Percentiles rank a stretch among this genome's conserved stretches.
Evolutionary conservation across 2,888 invertebrate species (phyloP).

Genomic region (Eupithecia pulchellata): DNA sequence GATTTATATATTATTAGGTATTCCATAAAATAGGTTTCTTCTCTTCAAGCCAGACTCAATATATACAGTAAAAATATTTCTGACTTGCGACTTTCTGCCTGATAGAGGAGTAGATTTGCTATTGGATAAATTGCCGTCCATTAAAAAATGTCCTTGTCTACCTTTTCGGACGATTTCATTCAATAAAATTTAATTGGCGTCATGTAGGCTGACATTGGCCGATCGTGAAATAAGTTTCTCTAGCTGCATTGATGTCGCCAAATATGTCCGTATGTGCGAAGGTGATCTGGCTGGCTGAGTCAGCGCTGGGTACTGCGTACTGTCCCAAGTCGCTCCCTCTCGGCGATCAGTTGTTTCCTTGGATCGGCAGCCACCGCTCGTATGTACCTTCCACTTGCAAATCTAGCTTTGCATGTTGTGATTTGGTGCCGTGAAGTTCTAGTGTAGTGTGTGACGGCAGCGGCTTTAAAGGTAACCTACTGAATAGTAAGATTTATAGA

Average conservation of each 20-base stretch:
- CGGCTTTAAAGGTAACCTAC: conserved; percentile 49
- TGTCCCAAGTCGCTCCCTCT: conserved; percentile 49
- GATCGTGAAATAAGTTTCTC: conserved; percentile 61
- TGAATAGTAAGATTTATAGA: not conserved
- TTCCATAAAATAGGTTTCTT: not conserved
- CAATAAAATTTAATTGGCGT: conserved; percentile 46
- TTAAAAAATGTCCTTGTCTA: conserved; percentile 21
- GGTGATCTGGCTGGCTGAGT: conserved; percentile 77
- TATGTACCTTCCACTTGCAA: conserved; percentile 60
- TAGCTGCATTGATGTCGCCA: conserved; percentile 76
- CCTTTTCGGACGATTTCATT: conserved; percentile 31
- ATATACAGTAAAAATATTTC: not conserved
- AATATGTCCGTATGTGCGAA: conserved; percentile 82
- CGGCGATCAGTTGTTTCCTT: conserved; percentile 65
- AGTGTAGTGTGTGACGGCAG: conserved; percentile 53
- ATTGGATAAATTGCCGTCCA: conserved; percentile 27
- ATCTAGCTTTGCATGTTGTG: conserved; percentile 51
- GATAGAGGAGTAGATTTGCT: conserved; percentile 11
- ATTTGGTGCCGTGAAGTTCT: conserved; percentile 53
- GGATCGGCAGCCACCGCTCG: conserved; percentile 58
- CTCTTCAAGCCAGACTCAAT: not conserved
- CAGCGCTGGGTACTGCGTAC: conserved; percentile 62
- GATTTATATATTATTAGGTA: not conserved
- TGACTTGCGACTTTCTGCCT: conserved; percentile 1
- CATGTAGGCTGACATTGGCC: conserved; percentile 65